A percentile compares a stretch with the other conserved stretches of the same genome.
These are phyloP conservation scores for Margarornis squamiger DNA, from an alignment of 2,797 vertebrate genomes.

Conservation along the genomic window DNA sequence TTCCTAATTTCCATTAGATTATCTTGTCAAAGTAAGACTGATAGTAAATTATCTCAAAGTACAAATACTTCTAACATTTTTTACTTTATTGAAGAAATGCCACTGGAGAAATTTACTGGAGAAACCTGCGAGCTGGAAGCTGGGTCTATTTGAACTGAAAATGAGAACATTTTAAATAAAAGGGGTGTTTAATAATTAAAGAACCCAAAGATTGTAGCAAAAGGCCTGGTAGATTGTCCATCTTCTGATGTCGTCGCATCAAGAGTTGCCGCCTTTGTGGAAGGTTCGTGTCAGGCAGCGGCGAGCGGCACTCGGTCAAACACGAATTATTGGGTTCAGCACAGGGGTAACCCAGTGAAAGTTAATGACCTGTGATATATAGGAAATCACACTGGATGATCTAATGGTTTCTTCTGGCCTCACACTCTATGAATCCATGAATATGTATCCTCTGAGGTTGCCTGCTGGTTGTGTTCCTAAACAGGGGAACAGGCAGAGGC, in stretches of 20 bases:
- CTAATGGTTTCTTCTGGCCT: slow-evolving; percentile 63
- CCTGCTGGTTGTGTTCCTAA: slow-evolving; percentile 37
- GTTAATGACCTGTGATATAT: slow-evolving; percentile 62
- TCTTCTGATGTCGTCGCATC: not conserved
- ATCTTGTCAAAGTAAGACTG: not conserved
- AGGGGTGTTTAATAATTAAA: not conserved
- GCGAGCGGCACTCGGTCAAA: not conserved
- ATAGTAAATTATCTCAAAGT: not conserved
- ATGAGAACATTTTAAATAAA: not conserved
- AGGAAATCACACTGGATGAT: slow-evolving; percentile 60
- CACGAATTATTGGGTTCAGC: slow-evolving; percentile 47
- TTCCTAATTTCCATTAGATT: not conserved
- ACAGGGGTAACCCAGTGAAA: slow-evolving; percentile 59
- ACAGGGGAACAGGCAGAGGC: not conserved
- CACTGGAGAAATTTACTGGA: not conserved
- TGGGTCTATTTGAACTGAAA: not conserved
- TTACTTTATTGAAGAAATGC: not conserved
- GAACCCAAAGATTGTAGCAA: not conserved
- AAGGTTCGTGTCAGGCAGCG: not conserved
- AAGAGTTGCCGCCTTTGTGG: not conserved
- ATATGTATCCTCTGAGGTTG: slow-evolving; percentile 46
- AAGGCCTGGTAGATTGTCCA: not conserved
- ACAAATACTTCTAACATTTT: not conserved
- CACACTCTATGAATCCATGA: slow-evolving; percentile 46
- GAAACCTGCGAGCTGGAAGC: not conserved